A percentile compares a stretch with the other conserved stretches of the same genome.
Conservation (phyloP, 1,140 invertebrate genomes). For the Euura lappo region DNA sequence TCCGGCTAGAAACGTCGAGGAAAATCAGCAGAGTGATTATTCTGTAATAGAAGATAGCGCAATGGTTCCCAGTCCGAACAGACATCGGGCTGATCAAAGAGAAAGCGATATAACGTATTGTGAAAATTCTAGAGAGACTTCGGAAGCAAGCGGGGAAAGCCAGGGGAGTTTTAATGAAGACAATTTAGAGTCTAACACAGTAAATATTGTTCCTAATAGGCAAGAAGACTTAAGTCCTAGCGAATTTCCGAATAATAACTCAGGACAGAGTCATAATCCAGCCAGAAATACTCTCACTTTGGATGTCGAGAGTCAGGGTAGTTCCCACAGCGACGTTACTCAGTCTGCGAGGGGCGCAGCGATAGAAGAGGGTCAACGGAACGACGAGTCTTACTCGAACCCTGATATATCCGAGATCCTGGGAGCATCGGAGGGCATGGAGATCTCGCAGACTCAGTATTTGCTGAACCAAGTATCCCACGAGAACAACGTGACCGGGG, state of each 20-base stretch:
- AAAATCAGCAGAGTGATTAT: not conserved
- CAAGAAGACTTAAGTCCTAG: not conserved
- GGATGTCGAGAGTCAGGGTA: not conserved
- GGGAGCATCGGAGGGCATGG: constrained; percentile 37
- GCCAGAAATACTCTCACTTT: not conserved
- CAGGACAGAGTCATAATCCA: not conserved
- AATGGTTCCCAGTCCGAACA: not conserved
- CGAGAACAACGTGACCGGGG: constrained; percentile 45
- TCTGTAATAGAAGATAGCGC: not conserved
- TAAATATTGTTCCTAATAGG: constrained; percentile 1
- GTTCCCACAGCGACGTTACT: not conserved
- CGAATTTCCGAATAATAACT: not conserved
- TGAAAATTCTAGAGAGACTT: too few relatives aligned
- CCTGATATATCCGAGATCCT: constrained; percentile 42
- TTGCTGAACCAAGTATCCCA: constrained; percentile 53
- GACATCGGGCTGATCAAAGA: not conserved
- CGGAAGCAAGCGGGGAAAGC: not conserved
- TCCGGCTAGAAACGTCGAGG: not conserved
- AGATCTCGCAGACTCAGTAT: constrained; percentile 50
- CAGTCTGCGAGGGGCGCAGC: too few relatives aligned
- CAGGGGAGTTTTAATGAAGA: not conserved
- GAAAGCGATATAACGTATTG: not conserved
- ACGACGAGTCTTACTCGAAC: constrained; percentile 31
- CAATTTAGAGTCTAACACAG: not conserved
- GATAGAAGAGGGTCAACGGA: not conserved